Conservation (phyloP, 64 coral and sea anemone genomes). For the Stichodactyla helianthus region DNA sequence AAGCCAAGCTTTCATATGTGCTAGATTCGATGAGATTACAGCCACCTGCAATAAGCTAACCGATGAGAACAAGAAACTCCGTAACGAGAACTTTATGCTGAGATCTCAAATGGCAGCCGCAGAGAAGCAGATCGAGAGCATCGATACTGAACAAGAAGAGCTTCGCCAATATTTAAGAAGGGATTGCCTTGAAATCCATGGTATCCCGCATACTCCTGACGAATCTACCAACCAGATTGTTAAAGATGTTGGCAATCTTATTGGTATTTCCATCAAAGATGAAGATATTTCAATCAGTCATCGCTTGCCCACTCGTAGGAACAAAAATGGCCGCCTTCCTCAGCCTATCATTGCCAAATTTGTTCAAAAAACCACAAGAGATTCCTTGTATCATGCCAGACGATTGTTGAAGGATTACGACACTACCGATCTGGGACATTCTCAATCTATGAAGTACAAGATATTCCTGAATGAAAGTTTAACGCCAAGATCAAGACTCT, state of each 20-base stretch:
- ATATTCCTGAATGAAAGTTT: too few relatives aligned
- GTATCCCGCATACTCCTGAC: too few relatives aligned
- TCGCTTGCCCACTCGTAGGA: background rate
- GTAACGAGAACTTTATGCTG: background rate
- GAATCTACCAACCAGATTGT: background rate
- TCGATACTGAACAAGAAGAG: too few relatives aligned
- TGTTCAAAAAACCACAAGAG: background rate
- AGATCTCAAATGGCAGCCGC: too few relatives aligned
- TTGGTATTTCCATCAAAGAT: background rate
- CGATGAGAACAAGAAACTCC: background rate
- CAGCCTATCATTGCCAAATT: background rate
- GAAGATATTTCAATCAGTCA: constrained; percentile 7
- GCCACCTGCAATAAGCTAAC: background rate
- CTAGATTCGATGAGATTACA: background rate
- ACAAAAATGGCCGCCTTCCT: too few relatives aligned
- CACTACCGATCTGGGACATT: background rate
- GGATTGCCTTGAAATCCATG: too few relatives aligned
- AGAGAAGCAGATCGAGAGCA: too few relatives aligned
- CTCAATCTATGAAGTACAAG: background rate
- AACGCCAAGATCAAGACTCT: too few relatives aligned
- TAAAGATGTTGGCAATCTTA: background rate
- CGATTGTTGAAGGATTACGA: background rate
- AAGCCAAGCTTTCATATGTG: background rate
- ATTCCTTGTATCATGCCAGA: background rate
- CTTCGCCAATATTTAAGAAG: too few relatives aligned